A percentile compares a stretch with the other conserved stretches of the same genome.
These are phyloP conservation scores for Selene dorsalis DNA, from an alignment of 2,797 vertebrate species.

Conservation along the genomic window DNA sequence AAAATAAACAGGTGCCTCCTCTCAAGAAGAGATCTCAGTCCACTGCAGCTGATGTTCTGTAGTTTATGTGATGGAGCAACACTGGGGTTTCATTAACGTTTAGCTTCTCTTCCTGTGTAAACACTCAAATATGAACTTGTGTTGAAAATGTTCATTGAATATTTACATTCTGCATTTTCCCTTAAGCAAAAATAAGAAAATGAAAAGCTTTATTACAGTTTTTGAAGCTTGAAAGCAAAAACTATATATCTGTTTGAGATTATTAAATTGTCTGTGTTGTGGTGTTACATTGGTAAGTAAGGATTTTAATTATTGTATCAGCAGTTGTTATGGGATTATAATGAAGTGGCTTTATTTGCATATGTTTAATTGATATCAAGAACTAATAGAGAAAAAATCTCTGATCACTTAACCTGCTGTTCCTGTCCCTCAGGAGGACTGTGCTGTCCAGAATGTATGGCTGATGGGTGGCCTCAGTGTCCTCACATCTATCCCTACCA, in stretches of 20 bases:
- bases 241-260: neutral
- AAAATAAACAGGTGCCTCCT: too few relatives aligned
- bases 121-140: neutral
- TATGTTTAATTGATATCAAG: neutral
- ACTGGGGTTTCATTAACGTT: neutral
- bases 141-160: neutral
- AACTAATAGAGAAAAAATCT: neutral
- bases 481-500: conserved; percentile 89
- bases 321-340: neutral
- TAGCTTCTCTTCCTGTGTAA: neutral
- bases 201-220: neutral
- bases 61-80: neutral
- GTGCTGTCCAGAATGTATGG: conserved; percentile 93
- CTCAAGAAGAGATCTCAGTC: neutral
- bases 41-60: too few relatives aligned
- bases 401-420: neutral
- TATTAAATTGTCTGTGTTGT: neutral
- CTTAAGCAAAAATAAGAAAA: neutral
- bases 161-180: neutral
- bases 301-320: neutral
- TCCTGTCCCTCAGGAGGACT: conserved; percentile 87
- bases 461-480: conserved; percentile 94
- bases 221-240: neutral
- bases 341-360: neutral
- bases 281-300: neutral